These are phyloP conservation scores for Paracentrotus lividus DNA, from an alignment of 53 echinoderm and acorn worm genomes.

Conservation along the genomic window DNA sequence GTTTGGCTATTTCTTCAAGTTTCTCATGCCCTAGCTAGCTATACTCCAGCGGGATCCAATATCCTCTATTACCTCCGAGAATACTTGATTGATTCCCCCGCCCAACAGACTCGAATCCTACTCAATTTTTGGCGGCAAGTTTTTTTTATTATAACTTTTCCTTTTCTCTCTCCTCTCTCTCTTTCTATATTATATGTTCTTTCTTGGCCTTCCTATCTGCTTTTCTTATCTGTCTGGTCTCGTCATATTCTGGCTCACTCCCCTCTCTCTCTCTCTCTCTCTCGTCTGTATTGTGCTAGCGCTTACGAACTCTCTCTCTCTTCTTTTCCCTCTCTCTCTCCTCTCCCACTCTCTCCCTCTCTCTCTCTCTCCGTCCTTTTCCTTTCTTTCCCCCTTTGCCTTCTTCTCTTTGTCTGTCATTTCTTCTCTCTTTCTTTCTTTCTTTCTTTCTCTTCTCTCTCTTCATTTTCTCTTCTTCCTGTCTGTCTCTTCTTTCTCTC, in stretches of 20 bases:
- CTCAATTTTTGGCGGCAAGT: conserved; percentile 43
- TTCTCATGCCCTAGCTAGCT: too few relatives aligned
- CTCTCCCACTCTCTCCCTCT: not conserved
- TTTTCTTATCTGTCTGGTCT: too few relatives aligned
- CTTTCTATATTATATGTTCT: too few relatives aligned
- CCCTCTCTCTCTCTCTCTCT: not conserved
- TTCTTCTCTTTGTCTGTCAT: not conserved
- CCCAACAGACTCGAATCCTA: conserved; percentile 51
- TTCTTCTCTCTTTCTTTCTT: not conserved
- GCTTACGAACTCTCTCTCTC: not conserved
- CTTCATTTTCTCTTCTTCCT: not conserved
- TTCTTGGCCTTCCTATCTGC: too few relatives aligned
- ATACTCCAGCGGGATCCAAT: not conserved
- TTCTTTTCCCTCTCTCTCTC: not conserved
- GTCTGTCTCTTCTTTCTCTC: too few relatives aligned
- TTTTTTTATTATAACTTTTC: too few relatives aligned
- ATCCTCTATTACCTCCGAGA: conserved; percentile 54
- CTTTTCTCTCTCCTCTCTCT: not conserved
- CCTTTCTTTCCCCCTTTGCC: too few relatives aligned
- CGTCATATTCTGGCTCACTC: too few relatives aligned
- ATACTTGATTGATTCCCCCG: conserved; percentile 53
- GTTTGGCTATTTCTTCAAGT: not conserved
- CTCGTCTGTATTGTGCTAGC: not conserved
- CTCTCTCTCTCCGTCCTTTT: not conserved
- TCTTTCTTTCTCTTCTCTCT: not conserved